phyloP scores from a whole-genome alignment of 2,888 invertebrate genomes.

The Monoplex corrugatus region DNA sequence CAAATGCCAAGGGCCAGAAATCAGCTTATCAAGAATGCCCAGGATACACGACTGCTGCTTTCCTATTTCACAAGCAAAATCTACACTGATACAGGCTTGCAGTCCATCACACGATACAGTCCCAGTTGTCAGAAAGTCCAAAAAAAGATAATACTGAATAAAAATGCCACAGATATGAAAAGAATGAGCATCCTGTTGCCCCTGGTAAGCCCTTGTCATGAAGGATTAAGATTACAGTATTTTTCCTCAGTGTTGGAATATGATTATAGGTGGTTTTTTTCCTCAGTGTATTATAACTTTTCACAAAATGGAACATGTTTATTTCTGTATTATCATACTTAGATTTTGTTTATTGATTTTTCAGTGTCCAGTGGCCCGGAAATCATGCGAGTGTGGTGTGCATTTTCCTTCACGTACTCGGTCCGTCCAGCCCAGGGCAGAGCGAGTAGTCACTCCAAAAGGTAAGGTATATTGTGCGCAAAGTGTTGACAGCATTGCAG shows the following conservation, averaged over 20 bases:
- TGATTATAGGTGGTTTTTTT: not conserved
- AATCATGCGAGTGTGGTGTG: constrained; percentile 91
- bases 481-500: no score
- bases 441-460: constrained; percentile 25
- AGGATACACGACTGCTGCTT: no score
- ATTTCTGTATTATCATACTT: not conserved
- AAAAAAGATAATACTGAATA: no score
- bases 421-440: constrained; percentile 39
- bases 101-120: no score
- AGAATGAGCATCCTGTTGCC: not conserved
- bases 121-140: no score
- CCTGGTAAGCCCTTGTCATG: not conserved
- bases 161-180: not conserved
- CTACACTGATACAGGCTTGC: no score
- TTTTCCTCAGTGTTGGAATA: not conserved
- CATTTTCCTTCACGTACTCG: constrained; percentile 85
- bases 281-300: not conserved
- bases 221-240: not conserved
- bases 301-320: not conserved
- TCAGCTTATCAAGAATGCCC: no score
- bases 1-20: no score
- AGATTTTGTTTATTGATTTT: constrained; percentile 52
- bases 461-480: no score
- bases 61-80: no score
- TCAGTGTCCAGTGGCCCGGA: constrained; percentile 92